phyloP scores from a whole-genome alignment of 1,140 invertebrate genomes.

The Drosophila watanabei region DNA sequence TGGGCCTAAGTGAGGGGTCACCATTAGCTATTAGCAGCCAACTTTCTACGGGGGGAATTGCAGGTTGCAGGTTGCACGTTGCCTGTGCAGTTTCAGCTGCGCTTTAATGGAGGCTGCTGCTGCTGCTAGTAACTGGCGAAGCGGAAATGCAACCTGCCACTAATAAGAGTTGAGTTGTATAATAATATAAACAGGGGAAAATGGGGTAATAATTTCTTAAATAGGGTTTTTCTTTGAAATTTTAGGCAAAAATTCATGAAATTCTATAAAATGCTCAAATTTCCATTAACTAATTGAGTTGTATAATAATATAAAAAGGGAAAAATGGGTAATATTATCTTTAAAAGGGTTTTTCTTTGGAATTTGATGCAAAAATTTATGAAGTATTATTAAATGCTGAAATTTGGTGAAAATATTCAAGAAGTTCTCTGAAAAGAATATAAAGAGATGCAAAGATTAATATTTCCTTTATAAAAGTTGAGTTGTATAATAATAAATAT shows the following conservation, averaged over 20 bases:
- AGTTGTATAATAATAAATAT: too few species aligned
- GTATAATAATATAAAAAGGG: too few species aligned
- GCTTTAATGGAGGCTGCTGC: conserved; percentile 11
- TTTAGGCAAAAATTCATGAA: not conserved
- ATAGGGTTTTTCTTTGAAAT: not conserved
- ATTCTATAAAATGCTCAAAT: too few species aligned
- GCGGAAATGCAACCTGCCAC: conserved; percentile 17
- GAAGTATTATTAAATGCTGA: too few species aligned
- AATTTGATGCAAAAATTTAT: too few species aligned
- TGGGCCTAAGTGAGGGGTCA: conserved; percentile 26
- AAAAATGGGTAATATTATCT: too few species aligned
- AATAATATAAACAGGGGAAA: not conserved
- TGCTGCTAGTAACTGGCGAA: not conserved
- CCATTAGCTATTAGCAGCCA: conserved; percentile 12
- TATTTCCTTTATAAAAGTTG: too few species aligned
- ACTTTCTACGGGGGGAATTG: conserved; percentile 28
- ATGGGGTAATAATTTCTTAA: not conserved
- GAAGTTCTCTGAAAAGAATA: too few species aligned
- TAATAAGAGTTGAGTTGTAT: not conserved
- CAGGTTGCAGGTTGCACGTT: conserved; percentile 25
- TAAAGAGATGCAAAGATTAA: too few species aligned
- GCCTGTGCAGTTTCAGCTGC: conserved; percentile 4
- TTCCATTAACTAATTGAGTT: too few species aligned
- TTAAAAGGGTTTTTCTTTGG: too few species aligned
- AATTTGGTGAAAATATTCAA: too few species aligned